Evolutionary conservation across 2,888 invertebrate species (phyloP).

Genomic region (Malthinus seriepunctatus): DNA sequence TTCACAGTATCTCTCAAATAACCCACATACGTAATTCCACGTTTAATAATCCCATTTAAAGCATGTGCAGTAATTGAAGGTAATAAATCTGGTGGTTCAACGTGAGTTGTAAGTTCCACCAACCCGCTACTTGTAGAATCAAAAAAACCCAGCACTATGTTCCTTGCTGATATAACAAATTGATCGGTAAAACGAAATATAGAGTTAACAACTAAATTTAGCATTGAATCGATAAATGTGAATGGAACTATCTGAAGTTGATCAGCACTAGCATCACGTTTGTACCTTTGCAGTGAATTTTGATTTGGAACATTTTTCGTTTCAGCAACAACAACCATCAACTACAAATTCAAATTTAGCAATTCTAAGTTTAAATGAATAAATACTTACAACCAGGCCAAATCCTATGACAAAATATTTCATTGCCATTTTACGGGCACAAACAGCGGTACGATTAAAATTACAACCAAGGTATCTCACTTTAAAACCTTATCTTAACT

Average conservation of each 20-base stretch:
- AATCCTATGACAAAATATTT: too few species aligned
- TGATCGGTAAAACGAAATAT: background rate
- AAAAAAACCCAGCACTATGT: background rate
- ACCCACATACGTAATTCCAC: background rate
- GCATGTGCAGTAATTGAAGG: slow-evolving; percentile 2
- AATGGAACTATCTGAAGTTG: background rate
- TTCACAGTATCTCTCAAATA: slow-evolving; percentile 5
- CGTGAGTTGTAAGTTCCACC: background rate
- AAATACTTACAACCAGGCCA: too few species aligned
- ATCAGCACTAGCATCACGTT: background rate
- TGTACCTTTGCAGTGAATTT: too few species aligned
- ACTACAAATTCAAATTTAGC: too few species aligned
- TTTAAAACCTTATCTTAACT: too few species aligned
- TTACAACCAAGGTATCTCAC: too few species aligned
- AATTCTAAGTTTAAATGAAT: too few species aligned
- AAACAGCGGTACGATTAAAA: too few species aligned
- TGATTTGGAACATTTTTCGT: too few species aligned
- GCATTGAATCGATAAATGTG: background rate
- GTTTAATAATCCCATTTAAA: slow-evolving; percentile 8
- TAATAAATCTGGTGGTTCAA: slow-evolving; percentile 4
- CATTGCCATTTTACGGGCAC: too few species aligned
- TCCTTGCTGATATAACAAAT: background rate
- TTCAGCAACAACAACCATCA: too few species aligned
- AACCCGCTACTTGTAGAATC: slow-evolving; percentile 3
- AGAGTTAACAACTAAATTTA: background rate